Evolutionary conservation across 2,113 vertebrate genomes (phyloP).

Genomic region (Hydropotes inermis): DNA sequence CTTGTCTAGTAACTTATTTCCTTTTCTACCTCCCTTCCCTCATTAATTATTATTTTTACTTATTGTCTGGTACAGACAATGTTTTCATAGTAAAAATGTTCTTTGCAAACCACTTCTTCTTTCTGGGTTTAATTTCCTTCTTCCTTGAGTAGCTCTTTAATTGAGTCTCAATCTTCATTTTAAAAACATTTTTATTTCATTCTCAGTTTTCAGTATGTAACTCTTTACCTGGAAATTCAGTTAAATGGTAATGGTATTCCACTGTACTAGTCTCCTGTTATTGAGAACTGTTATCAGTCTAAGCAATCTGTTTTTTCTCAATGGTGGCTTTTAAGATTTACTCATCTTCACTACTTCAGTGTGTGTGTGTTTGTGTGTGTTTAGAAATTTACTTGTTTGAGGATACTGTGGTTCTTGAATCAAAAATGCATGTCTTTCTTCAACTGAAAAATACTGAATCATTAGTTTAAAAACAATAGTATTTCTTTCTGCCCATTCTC

Average conservation of each 20-base stretch:
- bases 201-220: background rate
- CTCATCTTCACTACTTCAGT: background rate
- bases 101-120: background rate
- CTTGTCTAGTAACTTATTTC: background rate
- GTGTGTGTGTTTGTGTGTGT: background rate
- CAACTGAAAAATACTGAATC: background rate
- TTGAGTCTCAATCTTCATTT: background rate
- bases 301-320: background rate
- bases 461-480: background rate
- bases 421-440: background rate
- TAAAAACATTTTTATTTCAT: background rate
- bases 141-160: background rate
- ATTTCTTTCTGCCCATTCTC: background rate
- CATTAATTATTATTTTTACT: background rate
- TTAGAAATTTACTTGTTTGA: background rate
- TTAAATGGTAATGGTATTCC: background rate
- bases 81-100: background rate
- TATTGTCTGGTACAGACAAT: background rate
- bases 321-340: background rate
- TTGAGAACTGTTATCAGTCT: background rate
- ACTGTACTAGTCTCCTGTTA: background rate
- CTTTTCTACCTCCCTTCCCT: background rate
- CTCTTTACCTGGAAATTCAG: background rate
- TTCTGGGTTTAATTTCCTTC: conserved; percentile 24
- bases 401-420: background rate